These are phyloP conservation scores for Callyntrura sp. DNA, from an alignment of 2,888 invertebrate genomes.

Conservation along the genomic window DNA sequence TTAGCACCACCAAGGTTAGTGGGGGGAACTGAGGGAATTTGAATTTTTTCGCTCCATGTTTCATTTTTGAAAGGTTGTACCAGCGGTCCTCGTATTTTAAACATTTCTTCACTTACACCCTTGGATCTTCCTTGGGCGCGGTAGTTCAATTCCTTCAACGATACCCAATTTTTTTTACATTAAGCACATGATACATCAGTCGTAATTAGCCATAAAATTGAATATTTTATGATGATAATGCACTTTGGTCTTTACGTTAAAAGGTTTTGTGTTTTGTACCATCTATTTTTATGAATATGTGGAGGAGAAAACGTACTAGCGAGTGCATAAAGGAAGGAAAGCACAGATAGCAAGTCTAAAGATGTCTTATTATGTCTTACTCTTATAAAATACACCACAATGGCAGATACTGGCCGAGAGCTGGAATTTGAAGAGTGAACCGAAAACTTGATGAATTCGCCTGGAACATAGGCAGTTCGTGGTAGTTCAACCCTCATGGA, in stretches of 20 bases:
- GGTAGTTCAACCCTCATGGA: conserved; percentile 64
- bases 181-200: neutral
- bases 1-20: conserved; percentile 71
- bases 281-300: neutral
- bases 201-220: neutral
- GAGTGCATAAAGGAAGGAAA: neutral
- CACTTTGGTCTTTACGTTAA: neutral
- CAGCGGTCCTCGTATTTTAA: conserved; percentile 64
- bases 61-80: conserved; percentile 55
- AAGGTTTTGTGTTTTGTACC: neutral
- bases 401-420: conserved; percentile 54
- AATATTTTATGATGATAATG: neutral
- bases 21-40: conserved; percentile 75
- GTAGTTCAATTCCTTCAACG: conserved; percentile 57
- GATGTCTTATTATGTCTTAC: conserved; percentile 21
- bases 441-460: conserved; percentile 67
- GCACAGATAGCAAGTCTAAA: neutral
- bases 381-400: conserved; percentile 58
- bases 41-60: conserved; percentile 58
- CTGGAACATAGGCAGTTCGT: conserved; percentile 72
- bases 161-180: no score
- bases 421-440: conserved; percentile 59
- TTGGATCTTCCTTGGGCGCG: conserved; percentile 58
- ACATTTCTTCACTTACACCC: conserved; percentile 41
- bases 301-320: neutral